These are phyloP conservation scores for Motacilla tschutschensis DNA, from an alignment of 2,113 vertebrate species.

Conservation along the genomic window DNA sequence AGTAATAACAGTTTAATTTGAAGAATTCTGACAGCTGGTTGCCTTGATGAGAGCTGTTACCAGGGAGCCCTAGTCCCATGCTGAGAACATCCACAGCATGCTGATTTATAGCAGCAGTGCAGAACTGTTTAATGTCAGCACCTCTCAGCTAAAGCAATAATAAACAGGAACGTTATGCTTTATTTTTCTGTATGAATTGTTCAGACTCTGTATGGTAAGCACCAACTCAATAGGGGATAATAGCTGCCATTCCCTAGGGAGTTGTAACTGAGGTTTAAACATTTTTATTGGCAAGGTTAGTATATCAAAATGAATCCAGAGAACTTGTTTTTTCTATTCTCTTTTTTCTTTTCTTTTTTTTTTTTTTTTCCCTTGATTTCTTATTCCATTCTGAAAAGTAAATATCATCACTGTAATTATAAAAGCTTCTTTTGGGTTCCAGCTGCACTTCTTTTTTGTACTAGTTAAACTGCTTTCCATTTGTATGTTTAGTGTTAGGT, in stretches of 20 bases:
- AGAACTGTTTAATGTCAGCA: slow-evolving; percentile 84
- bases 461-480: background rate
- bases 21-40: slow-evolving; percentile 82
- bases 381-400: slow-evolving; percentile 31
- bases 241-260: slow-evolving; percentile 69
- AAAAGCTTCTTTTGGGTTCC: background rate
- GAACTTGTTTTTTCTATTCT: background rate
- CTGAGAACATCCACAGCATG: slow-evolving; percentile 79
- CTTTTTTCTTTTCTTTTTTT: background rate
- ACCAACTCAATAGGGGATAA: slow-evolving; percentile 77
- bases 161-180: slow-evolving; percentile 82
- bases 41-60: slow-evolving; percentile 79
- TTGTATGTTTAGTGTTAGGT: background rate
- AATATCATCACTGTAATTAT: slow-evolving; percentile 34
- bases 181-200: slow-evolving; percentile 83
- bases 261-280: slow-evolving; percentile 64
- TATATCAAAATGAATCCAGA: slow-evolving; percentile 60
- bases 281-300: slow-evolving; percentile 66
- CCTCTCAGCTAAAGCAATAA: slow-evolving; percentile 82
- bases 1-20: slow-evolving; percentile 82
- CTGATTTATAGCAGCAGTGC: slow-evolving; percentile 81
- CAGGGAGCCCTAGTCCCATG: slow-evolving; percentile 73
- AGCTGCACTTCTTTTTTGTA: background rate
- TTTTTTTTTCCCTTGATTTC: background rate
- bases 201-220: slow-evolving; percentile 78